Base-by-base conservation (phyloP, 2,888 invertebrate species). In the Drosophila formosana region DNA sequence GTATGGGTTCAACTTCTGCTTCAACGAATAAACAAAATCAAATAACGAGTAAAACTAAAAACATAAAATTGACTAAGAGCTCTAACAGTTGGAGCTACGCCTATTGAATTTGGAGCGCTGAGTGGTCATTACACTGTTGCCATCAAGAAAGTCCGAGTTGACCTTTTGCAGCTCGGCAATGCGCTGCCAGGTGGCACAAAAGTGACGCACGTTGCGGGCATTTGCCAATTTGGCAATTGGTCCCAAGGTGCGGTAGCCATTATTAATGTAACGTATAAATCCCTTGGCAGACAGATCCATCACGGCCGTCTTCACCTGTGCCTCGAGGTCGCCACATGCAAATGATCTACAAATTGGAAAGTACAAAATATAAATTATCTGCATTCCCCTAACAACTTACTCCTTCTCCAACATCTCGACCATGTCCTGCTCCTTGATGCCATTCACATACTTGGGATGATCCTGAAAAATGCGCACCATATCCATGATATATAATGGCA, bases 161-260 rank as follows among this genome's bases (percentile, higher is more conserved):
- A 80, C 72, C 73, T 83, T 89, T 47, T 90, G 90, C 39, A 86
- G 58, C 43, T 91, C 88, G 57, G 82, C 73, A n/a, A 91, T 79
- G 50, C 82, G 87, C 28, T 90, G 78, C 92, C 92, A 92, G 3
- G 88, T 83, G 43, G 78, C 70, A 45, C 79, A 87, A 32, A 87
- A 79, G 66, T 92, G 90, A 3, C 90, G 90, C 52, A 69, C 67
- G 3, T 89, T 91, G n/a, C 87, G 90, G 0, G 90, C 89, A 56
- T 79, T 74, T 13, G 91, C 88, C 66, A 92, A 57, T 66, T 88
- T 91, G 7, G 92, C 91, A 46, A 91, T 91, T 4, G 92, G 92
- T 0, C 92, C 92, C 58, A 92, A 39, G 1, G 92, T 92, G 65
- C 90, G 91, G 74, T 91, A 92, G 0, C 92, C 92, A 43, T 86